Evolutionary conservation across 2,797 vertebrate species (phyloP).

Genomic region (Falco columbarius): DNA sequence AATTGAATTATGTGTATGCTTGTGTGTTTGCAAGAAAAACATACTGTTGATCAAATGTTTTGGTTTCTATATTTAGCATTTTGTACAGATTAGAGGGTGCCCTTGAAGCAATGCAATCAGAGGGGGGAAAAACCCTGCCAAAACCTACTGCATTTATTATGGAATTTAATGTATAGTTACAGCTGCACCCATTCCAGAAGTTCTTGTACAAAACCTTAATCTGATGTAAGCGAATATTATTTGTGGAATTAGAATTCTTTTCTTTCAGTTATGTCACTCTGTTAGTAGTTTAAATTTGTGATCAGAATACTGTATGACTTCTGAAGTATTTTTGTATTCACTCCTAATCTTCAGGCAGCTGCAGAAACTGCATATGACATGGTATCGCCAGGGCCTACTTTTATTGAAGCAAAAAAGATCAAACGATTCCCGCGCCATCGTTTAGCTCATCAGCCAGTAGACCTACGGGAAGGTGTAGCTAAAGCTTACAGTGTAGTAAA

Average conservation of each 20-base stretch:
- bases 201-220: neutral
- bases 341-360: constrained; percentile 84
- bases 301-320: neutral
- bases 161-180: neutral
- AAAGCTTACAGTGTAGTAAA: constrained; percentile 97
- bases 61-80: neutral
- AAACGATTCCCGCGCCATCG: constrained; percentile 90
- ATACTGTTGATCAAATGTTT: neutral
- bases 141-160: neutral
- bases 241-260: neutral
- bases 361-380: constrained; percentile 98
- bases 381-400: constrained; percentile 93
- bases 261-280: neutral
- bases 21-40: neutral
- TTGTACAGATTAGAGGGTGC: neutral
- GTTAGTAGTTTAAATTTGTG: neutral
- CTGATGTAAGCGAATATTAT: neutral
- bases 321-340: neutral
- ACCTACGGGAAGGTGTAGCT: constrained; percentile 95
- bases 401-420: constrained; percentile 86
- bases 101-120: neutral
- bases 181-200: neutral
- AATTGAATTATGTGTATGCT: neutral
- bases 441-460: constrained; percentile 92
- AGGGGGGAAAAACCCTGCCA: neutral